phyloP scores from a whole-genome alignment of 2,888 invertebrate species.

The Drosophila quinaria region DNA sequence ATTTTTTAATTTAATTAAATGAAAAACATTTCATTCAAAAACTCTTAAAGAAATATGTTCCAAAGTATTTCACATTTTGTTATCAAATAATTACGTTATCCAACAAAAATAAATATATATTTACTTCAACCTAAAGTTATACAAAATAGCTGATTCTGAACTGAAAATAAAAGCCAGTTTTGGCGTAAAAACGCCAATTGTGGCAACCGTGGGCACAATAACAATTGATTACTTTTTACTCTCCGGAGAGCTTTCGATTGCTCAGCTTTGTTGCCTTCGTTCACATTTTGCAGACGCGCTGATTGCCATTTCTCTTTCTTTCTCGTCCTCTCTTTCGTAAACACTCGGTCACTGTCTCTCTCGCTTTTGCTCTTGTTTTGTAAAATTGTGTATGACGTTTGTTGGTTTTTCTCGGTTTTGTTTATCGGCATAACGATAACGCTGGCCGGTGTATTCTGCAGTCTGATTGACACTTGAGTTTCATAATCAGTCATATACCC shows the following conservation, averaged over 20 bases:
- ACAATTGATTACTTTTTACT: conserved; percentile 15
- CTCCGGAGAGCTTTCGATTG: conserved; percentile 18
- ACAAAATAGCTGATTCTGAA: too few species aligned
- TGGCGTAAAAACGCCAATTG: too few species aligned
- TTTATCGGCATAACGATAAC: conserved; percentile 20
- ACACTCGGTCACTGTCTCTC: neutral
- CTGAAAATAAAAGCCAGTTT: too few species aligned
- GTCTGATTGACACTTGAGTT: conserved; percentile 30
- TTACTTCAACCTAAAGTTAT: too few species aligned
- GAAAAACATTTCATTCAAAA: too few species aligned
- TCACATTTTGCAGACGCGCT: too few species aligned
- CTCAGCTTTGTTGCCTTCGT: conserved; percentile 9
- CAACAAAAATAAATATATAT: too few species aligned
- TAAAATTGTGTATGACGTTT: conserved; percentile 15
- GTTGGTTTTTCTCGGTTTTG: conserved; percentile 22
- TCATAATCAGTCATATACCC: conserved; percentile 35
- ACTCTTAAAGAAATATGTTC: too few species aligned
- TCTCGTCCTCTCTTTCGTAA: neutral
- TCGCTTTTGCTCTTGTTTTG: neutral
- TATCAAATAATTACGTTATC: too few species aligned
- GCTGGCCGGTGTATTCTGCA: conserved; percentile 13
- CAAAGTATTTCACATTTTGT: too few species aligned
- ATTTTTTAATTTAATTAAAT: too few species aligned
- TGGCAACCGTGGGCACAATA: too few species aligned
- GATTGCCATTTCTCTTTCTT: neutral